These are phyloP conservation scores for Propithecus perrieri DNA, from an alignment of 2,797 vertebrate species.

Conservation along the genomic window DNA sequence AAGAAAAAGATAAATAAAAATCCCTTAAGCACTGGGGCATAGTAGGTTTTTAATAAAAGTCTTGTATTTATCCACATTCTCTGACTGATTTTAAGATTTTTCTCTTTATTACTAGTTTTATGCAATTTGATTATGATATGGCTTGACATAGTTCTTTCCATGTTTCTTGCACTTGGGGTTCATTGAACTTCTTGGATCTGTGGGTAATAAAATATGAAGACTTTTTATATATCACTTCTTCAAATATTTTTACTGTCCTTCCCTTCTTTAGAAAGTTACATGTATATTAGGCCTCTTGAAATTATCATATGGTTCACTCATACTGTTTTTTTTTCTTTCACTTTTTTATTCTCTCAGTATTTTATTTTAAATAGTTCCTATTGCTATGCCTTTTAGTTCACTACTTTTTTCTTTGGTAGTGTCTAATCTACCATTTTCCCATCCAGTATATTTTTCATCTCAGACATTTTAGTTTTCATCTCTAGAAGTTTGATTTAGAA, in stretches of 20 bases:
- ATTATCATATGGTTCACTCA: background rate
- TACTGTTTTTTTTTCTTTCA: background rate
- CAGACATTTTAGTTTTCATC: background rate
- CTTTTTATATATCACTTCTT: background rate
- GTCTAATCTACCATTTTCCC: background rate
- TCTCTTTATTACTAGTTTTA: background rate
- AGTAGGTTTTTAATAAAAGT: background rate
- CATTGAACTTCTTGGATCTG: background rate
- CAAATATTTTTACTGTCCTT: background rate
- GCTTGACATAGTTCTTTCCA: background rate
- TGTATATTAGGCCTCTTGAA: background rate
- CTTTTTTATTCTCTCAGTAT: background rate
- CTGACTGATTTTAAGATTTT: slow-evolving; percentile 20
- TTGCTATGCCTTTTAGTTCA: background rate
- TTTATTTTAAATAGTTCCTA: slow-evolving; percentile 15
- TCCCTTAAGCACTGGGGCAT: background rate
- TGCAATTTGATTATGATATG: background rate
- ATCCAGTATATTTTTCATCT: background rate
- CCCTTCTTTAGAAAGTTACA: background rate
- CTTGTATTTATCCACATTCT: background rate
- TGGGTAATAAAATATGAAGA: background rate
- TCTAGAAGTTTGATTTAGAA: background rate
- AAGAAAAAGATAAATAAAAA: background rate
- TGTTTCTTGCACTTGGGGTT: background rate
- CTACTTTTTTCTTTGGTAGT: background rate